Evolutionary conservation across 2,888 invertebrate species (phyloP).

Genomic region (Troides helena): DNA sequence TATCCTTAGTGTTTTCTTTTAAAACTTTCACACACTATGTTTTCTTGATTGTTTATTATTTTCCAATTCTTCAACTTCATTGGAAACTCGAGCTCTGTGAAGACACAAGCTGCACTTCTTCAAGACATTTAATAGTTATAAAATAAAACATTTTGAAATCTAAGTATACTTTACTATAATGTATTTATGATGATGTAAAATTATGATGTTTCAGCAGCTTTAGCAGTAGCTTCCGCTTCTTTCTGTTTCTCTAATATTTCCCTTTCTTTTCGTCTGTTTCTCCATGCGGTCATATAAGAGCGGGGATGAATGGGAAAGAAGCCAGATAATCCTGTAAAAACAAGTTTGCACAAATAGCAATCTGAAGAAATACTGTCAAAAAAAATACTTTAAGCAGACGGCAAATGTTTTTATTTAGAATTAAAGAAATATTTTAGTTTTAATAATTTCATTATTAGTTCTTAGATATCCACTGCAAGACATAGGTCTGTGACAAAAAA

Average conservation of each 20-base stretch:
- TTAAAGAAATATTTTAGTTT: too few relatives aligned
- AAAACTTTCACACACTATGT: background rate
- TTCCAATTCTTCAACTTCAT: too few relatives aligned
- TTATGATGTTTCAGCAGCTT: conserved; percentile 39
- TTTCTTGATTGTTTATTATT: too few relatives aligned
- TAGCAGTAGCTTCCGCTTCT: conserved; percentile 48
- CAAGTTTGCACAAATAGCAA: background rate
- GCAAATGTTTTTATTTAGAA: background rate
- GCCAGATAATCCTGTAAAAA: conserved; percentile 84
- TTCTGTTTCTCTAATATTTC: conserved; percentile 50
- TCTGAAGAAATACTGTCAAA: background rate
- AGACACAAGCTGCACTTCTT: too few relatives aligned
- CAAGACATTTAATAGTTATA: too few relatives aligned
- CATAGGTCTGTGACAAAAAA: too few relatives aligned
- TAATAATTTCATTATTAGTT: too few relatives aligned
- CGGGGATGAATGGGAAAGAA: conserved; percentile 92
- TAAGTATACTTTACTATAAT: conserved; percentile 13
- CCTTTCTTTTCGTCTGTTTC: conserved; percentile 76
- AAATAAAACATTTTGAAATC: background rate
- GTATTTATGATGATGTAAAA: conserved; percentile 32
- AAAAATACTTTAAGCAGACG: background rate
- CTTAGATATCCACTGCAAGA: too few relatives aligned
- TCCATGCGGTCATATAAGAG: conserved; percentile 90
- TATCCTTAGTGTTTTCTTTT: conserved; percentile 35
- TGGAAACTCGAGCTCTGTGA: too few relatives aligned